Base-by-base conservation (phyloP, 1,140 invertebrate genomes). In the Stegodyphus dumicola region DNA sequence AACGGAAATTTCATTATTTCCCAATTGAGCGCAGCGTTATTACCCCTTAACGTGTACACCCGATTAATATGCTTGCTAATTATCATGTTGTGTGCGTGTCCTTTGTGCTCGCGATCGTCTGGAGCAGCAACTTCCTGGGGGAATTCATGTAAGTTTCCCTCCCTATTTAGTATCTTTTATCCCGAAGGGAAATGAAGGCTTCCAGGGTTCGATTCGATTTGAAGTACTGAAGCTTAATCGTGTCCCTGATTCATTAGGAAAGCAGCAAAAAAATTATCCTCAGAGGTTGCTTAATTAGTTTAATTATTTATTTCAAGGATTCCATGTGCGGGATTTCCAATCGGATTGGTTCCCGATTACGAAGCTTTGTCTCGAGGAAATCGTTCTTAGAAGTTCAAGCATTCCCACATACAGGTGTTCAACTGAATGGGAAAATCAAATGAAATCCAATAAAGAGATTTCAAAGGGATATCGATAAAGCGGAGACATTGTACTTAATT, bases 51-150 rank as follows among this genome's bases (percentile, higher is more conserved):
- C 77, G 53, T 71, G 77, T 70, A 70, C 56, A 79, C 77, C 67
- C 77, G 66, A 79, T 79, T 79, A 79, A 79, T 79, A 79, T 70
- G 77, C 70, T 79, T 79, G 77, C 77, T 79, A 79, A 79, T 79
- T 79, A 79, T 70, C 66, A 48, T 79, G 77, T 79, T 56, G 66
- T 66, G 67, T 56, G 67, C 77, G 9, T 71, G 53, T 79, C 66
- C 77, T 79, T 77, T 79, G 54, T 70, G 53, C 70, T 79, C 70
- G 9, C n/a, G 17, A 70, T 53, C 65, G 67, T 49, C 66, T 48
- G 33, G 33, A 5, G 33, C 66, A 69, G 17, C 15, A 9, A 69
- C 15, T 69, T 33, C 33, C 33, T 33, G 33, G 33, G 33, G 33
- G 33, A 33, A 33, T 33, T 3, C 33, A 33, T 33, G 17, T 17